Percentiles rank a stretch among this genome's conserved stretches.
Conservation (phyloP, 2,888 invertebrate species). For the Amphipoea lucens region DNA sequence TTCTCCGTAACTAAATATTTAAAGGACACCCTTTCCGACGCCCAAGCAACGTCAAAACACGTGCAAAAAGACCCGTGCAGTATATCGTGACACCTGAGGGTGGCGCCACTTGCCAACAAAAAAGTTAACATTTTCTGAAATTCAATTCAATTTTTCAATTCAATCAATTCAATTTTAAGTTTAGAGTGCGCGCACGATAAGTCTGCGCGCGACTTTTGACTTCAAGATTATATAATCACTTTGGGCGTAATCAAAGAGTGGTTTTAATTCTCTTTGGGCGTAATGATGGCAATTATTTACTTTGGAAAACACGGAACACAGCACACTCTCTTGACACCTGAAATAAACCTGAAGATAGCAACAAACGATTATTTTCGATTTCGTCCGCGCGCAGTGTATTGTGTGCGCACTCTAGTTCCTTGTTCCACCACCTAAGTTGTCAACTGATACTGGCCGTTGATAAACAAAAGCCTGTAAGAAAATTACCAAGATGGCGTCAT, state of each 20-base stretch:
- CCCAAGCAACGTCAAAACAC: neutral
- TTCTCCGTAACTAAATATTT: constrained; percentile 3
- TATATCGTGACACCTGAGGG: neutral
- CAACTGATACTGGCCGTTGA: neutral
- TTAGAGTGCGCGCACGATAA: too few relatives aligned
- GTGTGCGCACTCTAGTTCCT: neutral
- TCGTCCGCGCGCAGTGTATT: too few relatives aligned
- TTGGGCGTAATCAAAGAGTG: too few relatives aligned
- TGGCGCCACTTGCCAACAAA: neutral
- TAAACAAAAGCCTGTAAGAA: constrained; percentile 28
- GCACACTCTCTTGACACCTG: too few relatives aligned
- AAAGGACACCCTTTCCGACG: constrained; percentile 13
- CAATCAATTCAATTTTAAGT: neutral
- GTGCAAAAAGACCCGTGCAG: neutral
- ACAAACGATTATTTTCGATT: too few relatives aligned
- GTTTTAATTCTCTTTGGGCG: too few relatives aligned
- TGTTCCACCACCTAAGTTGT: neutral
- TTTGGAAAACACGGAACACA: too few relatives aligned
- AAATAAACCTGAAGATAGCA: too few relatives aligned
- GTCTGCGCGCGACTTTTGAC: too few relatives aligned
- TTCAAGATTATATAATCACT: too few relatives aligned
- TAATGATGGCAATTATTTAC: too few relatives aligned
- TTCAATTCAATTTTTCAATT: too few relatives aligned
- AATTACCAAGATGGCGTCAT: constrained; percentile 48
- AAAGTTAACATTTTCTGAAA: neutral